Conservation (phyloP, 2,888 invertebrate species). For the Eurytoma adleriae region DNA sequence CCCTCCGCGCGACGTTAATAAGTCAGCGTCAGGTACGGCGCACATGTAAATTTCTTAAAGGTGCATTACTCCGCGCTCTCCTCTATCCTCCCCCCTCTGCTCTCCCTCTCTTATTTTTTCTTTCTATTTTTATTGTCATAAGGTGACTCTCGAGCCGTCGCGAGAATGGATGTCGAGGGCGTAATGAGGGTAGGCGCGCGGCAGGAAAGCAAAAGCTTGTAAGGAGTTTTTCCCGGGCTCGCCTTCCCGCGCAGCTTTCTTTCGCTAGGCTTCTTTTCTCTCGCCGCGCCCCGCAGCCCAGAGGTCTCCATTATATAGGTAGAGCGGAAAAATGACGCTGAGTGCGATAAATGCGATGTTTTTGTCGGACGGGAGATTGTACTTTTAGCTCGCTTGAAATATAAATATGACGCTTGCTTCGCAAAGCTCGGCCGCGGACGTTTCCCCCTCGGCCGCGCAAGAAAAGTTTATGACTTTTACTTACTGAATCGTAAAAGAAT, state of each 20-base stretch:
- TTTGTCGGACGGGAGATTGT: neutral
- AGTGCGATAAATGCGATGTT: slow-evolving; percentile 25
- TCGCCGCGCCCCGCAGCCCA: neutral
- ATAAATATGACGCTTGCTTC: neutral
- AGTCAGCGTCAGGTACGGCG: slow-evolving; percentile 60
- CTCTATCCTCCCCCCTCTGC: neutral
- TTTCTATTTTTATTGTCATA: slow-evolving; percentile 38
- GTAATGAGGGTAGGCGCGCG: slow-evolving; percentile 46
- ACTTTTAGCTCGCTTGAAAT: slow-evolving; percentile 2
- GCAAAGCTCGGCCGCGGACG: too few species aligned
- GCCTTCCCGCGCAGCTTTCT: neutral
- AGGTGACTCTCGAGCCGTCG: slow-evolving; percentile 6
- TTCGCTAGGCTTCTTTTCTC: neutral
- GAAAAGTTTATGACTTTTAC: too few species aligned
- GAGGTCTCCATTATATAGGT: slow-evolving; percentile 17
- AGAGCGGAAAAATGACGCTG: slow-evolving; percentile 9
- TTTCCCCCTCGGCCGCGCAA: too few species aligned
- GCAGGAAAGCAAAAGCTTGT: slow-evolving; percentile 48
- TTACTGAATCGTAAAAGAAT: too few species aligned
- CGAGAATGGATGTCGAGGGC: slow-evolving; percentile 50
- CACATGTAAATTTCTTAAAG: slow-evolving; percentile 59
- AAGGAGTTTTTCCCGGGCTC: slow-evolving; percentile 18
- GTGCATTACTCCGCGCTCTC: slow-evolving; percentile 15
- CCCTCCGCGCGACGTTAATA: slow-evolving; percentile 57
- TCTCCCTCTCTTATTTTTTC: neutral